Percentiles rank a stretch among this genome's conserved stretches.
phyloP scores from a whole-genome alignment of 2,113 vertebrate genomes.

The Lanius ludovicianus region DNA sequence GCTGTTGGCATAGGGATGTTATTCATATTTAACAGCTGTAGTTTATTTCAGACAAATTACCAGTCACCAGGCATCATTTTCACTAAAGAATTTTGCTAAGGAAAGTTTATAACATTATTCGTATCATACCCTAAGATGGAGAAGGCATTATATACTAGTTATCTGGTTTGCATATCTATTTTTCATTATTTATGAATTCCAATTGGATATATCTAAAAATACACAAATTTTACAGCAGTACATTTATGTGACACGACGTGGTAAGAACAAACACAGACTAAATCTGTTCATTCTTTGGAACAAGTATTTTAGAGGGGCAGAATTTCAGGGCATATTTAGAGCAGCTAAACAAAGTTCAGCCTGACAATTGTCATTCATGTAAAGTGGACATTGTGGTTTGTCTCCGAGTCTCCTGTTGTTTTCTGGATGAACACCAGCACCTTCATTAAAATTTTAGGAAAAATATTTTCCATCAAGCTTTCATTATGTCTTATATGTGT shows the following conservation, averaged over 20 bases:
- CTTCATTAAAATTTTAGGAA: not conserved
- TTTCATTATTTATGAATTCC: not conserved
- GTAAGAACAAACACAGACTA: not conserved
- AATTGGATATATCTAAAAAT: not conserved
- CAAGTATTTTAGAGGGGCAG: not conserved
- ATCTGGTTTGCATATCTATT: constrained; percentile 7
- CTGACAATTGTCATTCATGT: not conserved
- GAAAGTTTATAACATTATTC: constrained; percentile 28
- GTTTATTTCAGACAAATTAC: constrained; percentile 61
- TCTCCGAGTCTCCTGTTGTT: not conserved
- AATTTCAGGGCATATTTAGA: not conserved
- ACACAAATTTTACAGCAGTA: not conserved
- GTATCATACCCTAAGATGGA: not conserved
- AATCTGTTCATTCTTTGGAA: not conserved
- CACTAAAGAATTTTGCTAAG: constrained; percentile 41
- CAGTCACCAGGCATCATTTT: constrained; percentile 45
- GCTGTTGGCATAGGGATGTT: constrained; percentile 52
- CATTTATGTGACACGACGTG: not conserved
- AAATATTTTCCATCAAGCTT: not conserved
- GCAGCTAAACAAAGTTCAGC: not conserved
- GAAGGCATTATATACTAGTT: not conserved
- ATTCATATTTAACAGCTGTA: constrained; percentile 62
- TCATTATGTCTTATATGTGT: not conserved
- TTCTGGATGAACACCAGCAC: not conserved
- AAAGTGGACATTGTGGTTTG: not conserved